Base-by-base conservation (phyloP, 2,888 invertebrate species). In the Drosophila quasianomalipes region DNA sequence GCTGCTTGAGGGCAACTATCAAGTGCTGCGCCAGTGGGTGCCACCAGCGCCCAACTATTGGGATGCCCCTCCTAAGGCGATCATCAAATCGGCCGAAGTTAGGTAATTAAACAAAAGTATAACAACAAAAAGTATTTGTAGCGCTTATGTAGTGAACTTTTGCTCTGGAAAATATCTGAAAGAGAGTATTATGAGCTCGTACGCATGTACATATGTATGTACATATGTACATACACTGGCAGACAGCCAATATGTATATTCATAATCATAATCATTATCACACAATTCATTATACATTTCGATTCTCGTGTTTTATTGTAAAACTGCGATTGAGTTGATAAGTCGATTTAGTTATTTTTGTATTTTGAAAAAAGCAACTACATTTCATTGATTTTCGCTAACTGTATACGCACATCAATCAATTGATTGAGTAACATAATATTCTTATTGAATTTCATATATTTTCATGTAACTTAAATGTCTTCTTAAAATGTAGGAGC, bases 11-110 rank as follows among this genome's bases (percentile, higher is more conserved):
- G 93, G 93, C 82, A 93, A 93, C 85, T 93, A 93, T 81, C 93
- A 93, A 81, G 90, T 93, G 75, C 90, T 93, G 53, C 90, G 92
- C 55, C 93, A 93, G 81, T 93, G 93, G 93, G 93, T 93, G 70
- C 93, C 93, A 64, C 93, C 93, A 62, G 93, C 93, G 14, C 93
- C 93, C 39, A 92, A 92, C 79, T 93, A 92, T 87, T 93, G 93
- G 93, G 92, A 93, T 89, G 93, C 93, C 41, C 93, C 93, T 33
- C 93, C 93, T 53, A 93, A 93, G 76, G 93, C 93, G 73, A 90
- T 93, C 71, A 93, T 93, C 74, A 93, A 93, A 69, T 92, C 93
- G 31, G 93, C 93, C 19, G 92, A 93, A 92, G 93, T 93, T 82
- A 93, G 93, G 93, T 93, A 90, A 90, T 74, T 44, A 64, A 39